Conservation (phyloP, 2,888 invertebrate species). For the Halocaridina rubra region DNA sequence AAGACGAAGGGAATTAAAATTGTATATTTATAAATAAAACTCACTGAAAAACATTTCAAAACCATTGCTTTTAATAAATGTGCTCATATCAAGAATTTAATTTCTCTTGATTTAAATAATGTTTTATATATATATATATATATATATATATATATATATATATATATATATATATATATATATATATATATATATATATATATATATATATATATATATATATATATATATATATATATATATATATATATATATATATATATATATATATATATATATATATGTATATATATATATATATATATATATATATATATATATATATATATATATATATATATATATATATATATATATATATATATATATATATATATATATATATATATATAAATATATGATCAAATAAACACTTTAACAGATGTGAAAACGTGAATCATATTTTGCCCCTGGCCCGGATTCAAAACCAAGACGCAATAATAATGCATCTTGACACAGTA, state of each 20-base stretch:
- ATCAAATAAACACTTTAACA: background rate
- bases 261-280: background rate
- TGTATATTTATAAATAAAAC: too few relatives aligned
- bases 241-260: background rate
- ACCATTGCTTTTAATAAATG: too few relatives aligned
- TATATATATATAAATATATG: background rate
- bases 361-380: constrained; percentile 3
- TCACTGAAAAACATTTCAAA: too few relatives aligned
- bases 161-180: constrained; percentile 5
- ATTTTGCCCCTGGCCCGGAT: too few relatives aligned
- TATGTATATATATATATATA: constrained; percentile 8
- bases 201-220: background rate
- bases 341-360: background rate
- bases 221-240: background rate
- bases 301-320: background rate
- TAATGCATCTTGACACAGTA: too few relatives aligned
- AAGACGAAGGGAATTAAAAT: too few relatives aligned
- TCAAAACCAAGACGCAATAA: too few relatives aligned
- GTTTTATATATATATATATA: constrained; percentile 4
- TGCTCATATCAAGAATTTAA: too few relatives aligned
- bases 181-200: constrained; percentile 1
- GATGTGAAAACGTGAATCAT: background rate
- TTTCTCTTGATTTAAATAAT: background rate
- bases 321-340: constrained; percentile 4
- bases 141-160: background rate